Conservation (phyloP, 2,888 invertebrate genomes). For the Eristalinus aeneus region DNA sequence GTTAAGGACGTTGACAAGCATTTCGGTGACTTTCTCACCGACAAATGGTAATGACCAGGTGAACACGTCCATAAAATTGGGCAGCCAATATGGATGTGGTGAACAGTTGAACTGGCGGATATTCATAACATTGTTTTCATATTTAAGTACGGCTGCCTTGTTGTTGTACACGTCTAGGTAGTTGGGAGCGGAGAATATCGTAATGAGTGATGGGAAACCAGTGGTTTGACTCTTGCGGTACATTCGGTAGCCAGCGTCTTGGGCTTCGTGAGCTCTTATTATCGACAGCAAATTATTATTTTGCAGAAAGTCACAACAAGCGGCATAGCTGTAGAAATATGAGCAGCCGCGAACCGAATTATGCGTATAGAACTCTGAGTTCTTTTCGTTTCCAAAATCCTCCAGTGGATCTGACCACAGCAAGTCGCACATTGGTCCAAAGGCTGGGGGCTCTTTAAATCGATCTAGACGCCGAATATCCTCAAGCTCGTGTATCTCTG, state of each 20-base stretch:
- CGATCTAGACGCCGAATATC: slow-evolving; percentile 98
- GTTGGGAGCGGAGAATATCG: slow-evolving; percentile 99
- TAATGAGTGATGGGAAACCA: slow-evolving; percentile 99
- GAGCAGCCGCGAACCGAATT: slow-evolving; percentile 99
- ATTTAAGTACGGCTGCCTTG: slow-evolving; percentile 99
- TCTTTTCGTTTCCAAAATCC: slow-evolving; percentile 98
- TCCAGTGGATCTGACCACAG: slow-evolving; percentile 99
- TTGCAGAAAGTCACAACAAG: slow-evolving; percentile 99
- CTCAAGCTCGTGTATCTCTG: slow-evolving; percentile 99
- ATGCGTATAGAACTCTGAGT: slow-evolving; percentile 99
- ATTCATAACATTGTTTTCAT: slow-evolving; percentile 99
- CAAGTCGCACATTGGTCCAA: slow-evolving; percentile 99
- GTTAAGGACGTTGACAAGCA: slow-evolving; percentile 99
- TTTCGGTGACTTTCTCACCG: slow-evolving; percentile 99
- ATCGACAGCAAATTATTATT: slow-evolving; percentile 99
- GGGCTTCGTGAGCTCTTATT: slow-evolving; percentile 99
- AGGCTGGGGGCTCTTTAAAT: slow-evolving; percentile 99
- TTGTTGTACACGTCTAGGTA: slow-evolving; percentile 99
- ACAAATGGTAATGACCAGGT: slow-evolving; percentile 99
- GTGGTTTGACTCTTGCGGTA: slow-evolving; percentile 99
- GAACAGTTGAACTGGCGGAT: slow-evolving; percentile 99
- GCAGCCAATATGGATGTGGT: slow-evolving; percentile 99
- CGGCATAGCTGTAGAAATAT: slow-evolving; percentile 99
- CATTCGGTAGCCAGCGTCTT: slow-evolving; percentile 99
- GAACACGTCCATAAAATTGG: slow-evolving; percentile 99